Evolutionary conservation across 1,140 invertebrate genomes (phyloP), one percentile per base, ranked within the genome.

Genomic region (Drosophila melanogaster): DNA sequence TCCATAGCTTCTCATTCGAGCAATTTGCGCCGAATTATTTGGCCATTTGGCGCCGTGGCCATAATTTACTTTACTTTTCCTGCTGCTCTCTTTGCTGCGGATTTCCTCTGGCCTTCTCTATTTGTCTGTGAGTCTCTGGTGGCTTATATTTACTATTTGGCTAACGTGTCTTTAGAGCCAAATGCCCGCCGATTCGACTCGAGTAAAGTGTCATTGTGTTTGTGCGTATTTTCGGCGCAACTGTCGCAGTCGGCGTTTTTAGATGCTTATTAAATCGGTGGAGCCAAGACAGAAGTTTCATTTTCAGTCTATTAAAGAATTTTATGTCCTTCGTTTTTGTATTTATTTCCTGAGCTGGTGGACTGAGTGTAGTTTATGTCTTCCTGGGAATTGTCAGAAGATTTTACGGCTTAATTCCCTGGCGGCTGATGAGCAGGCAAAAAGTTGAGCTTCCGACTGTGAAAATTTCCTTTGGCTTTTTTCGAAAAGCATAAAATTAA

Each of bases 301-400:
- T 79, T 78, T 77, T 61, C 24, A 66, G 79, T 81, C 71, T 79
- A 87, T 86, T 87, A 79, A 81, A 79, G 75, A 60, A 87, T 71
- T 87, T 74, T 77, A 77, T 77, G 43, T 47, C 37, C 50, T 49
- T 70, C 33, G 35, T 70, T 55, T 70, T 70, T n/a, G 35, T 41
- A 22, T 57, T 69, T 70, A 70, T 70, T 49, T 53, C 12, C 35
- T 37, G 30, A 10, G 10, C 19, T 8, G 6, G 10, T 26, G 30
- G 49, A 5, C 17, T 47, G 26, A 60, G 56, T 61, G 35, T 70
- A 78, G 53, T 54, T 64, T 57, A 54, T 78, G 62, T 55, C 22
- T 75, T 49, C 46, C 56, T 38, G 70, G 64, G 80, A 83, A 79
- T 70, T 79, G 80, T 75, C 33, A 60, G 44, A 54, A 60, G 46